phyloP scores from a whole-genome alignment of 2,113 vertebrate species.

The Plestiodon gilberti region DNA sequence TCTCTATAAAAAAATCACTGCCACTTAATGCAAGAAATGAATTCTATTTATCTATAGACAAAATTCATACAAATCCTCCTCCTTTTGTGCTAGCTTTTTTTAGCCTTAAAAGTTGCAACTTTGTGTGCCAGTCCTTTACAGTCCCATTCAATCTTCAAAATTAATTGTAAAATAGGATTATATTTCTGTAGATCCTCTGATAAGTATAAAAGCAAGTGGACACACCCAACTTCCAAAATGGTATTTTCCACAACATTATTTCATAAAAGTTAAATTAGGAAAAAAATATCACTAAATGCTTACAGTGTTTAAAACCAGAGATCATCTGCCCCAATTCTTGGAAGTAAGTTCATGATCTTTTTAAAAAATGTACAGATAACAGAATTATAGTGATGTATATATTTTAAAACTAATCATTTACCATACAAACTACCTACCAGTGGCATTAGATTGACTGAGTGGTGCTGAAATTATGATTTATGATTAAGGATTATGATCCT shows the following conservation, averaged over 20 bases:
- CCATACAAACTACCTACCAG: not conserved
- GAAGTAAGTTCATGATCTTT: not conserved
- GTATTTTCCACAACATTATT: not conserved
- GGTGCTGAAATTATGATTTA: not conserved
- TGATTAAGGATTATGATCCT: conserved; percentile 9
- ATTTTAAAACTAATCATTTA: not conserved
- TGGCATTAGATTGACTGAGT: not conserved
- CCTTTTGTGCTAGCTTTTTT: not conserved
- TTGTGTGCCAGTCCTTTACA: not conserved
- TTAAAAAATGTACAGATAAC: not conserved
- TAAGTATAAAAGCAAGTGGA: not conserved
- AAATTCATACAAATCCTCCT: not conserved
- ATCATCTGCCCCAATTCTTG: not conserved
- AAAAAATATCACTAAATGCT: not conserved
- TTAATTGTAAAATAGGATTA: not conserved
- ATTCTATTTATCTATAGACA: not conserved
- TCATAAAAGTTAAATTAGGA: not conserved
- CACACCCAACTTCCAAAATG: not conserved
- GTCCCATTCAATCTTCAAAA: conserved; percentile 1
- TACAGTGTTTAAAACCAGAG: not conserved
- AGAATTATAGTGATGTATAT: not conserved
- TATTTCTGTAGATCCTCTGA: not conserved
- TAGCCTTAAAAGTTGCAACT: not conserved
- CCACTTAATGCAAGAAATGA: not conserved
- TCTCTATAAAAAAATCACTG: conserved; percentile 52